phyloP scores from a whole-genome alignment of 2,888 invertebrate species.

The Drosophila bunnanda region DNA sequence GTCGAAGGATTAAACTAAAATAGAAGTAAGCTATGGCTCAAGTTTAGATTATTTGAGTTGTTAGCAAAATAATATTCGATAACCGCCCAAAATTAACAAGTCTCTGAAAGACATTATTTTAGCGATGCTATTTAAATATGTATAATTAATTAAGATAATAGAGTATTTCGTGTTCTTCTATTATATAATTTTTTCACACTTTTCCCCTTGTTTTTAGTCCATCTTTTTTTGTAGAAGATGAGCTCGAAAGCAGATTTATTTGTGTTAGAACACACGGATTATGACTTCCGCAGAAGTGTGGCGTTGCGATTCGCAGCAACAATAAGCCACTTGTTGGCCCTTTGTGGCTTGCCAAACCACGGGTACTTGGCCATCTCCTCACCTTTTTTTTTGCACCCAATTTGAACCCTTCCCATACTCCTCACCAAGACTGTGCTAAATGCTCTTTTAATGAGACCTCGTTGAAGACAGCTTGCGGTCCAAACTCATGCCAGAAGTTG shows the following conservation, averaged over 20 bases:
- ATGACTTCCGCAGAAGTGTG: slow-evolving; percentile 46
- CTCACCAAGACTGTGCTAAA: slow-evolving; percentile 31
- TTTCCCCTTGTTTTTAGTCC: neutral
- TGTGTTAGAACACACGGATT: slow-evolving; percentile 52
- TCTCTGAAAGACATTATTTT: no score
- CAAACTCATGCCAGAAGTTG: neutral
- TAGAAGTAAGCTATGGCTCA: neutral
- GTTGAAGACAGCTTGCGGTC: slow-evolving; percentile 48
- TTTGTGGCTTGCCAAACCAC: slow-evolving; percentile 28
- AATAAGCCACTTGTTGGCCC: slow-evolving; percentile 61
- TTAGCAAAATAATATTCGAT: neutral
- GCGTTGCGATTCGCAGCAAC: slow-evolving; percentile 18
- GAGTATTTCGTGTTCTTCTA: slow-evolving; percentile 32
- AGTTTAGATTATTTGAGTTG: neutral
- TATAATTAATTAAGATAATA: neutral
- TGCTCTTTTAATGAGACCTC: slow-evolving; percentile 58
- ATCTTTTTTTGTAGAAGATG: slow-evolving; percentile 23
- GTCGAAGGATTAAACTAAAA: neutral
- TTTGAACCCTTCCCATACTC: neutral
- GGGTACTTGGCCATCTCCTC: neutral
- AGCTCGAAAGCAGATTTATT: slow-evolving; percentile 64
- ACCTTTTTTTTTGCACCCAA: neutral
- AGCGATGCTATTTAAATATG: neutral
- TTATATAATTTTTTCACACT: neutral
- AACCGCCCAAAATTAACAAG: no score